Percentiles rank a stretch among this genome's conserved stretches.
Conservation (phyloP, 1,140 invertebrate species). For the Propsilocerus akamusi region DNA sequence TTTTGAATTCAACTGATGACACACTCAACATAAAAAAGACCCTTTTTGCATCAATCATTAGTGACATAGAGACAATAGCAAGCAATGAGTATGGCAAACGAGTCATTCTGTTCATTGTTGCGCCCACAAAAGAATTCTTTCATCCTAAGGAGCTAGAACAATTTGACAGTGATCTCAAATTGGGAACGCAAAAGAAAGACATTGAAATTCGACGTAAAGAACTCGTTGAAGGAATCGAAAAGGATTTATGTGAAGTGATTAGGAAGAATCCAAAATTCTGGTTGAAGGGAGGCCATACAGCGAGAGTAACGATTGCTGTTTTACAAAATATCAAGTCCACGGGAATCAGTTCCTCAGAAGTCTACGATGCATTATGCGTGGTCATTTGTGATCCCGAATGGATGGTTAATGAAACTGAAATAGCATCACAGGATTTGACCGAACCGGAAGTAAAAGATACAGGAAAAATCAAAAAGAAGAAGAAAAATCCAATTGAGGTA, state of each 20-base stretch:
- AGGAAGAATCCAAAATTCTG: constrained; percentile 39
- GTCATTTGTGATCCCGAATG: constrained; percentile 26
- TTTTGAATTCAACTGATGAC: constrained; percentile 85
- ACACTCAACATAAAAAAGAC: constrained; percentile 77
- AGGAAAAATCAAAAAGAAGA: constrained; percentile 1
- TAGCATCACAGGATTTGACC: neutral
- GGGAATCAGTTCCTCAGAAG: constrained; percentile 5
- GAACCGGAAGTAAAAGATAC: neutral
- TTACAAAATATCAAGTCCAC: constrained; percentile 34
- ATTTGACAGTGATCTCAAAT: constrained; percentile 50
- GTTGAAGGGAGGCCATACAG: constrained; percentile 44
- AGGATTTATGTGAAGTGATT: constrained; percentile 40
- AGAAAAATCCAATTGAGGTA: constrained; percentile 8
- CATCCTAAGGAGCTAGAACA: constrained; percentile 50
- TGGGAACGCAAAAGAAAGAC: constrained; percentile 64
- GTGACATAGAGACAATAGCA: constrained; percentile 48
- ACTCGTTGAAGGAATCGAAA: constrained; percentile 43
- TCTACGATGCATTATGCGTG: constrained; percentile 26
- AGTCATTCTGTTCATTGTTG: constrained; percentile 65
- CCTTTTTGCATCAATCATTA: constrained; percentile 53
- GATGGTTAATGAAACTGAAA: constrained; percentile 19
- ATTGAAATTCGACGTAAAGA: constrained; percentile 48
- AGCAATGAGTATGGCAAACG: constrained; percentile 51
- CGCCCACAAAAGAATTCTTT: constrained; percentile 52
- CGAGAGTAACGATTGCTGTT: constrained; percentile 49